phyloP scores from a whole-genome alignment of 2,888 invertebrate species.

The Plebejus argus region DNA sequence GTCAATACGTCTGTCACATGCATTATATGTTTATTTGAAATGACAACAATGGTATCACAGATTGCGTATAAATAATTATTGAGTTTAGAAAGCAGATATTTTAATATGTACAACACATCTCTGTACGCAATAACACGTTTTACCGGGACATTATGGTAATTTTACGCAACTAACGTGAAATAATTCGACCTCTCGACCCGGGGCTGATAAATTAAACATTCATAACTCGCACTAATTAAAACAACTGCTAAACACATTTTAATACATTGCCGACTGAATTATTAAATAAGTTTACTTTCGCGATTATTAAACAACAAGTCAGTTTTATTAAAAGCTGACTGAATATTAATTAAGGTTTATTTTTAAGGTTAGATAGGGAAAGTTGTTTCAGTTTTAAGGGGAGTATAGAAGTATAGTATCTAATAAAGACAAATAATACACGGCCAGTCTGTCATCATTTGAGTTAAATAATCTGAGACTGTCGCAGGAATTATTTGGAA shows the following conservation, averaged over 20 bases:
- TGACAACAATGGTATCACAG: too few species aligned
- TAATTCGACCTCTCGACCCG: not conserved
- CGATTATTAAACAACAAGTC: not conserved
- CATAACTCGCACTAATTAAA: conserved; percentile 13
- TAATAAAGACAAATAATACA: too few species aligned
- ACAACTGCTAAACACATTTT: conserved; percentile 17
- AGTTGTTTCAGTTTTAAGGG: too few species aligned
- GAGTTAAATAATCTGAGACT: too few species aligned
- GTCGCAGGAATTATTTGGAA: too few species aligned
- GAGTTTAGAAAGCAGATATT: not conserved
- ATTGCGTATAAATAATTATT: not conserved
- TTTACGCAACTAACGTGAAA: not conserved
- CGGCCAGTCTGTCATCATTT: too few species aligned
- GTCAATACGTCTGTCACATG: too few species aligned
- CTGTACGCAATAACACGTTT: not conserved
- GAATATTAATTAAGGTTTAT: not conserved
- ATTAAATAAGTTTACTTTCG: not conserved
- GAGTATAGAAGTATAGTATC: too few species aligned
- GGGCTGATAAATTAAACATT: conserved; percentile 12
- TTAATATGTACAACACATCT: not conserved
- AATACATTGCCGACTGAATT: not conserved
- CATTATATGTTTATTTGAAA: too few species aligned
- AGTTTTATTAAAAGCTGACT: not conserved
- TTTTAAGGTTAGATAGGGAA: not conserved
- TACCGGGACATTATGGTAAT: not conserved